Evolutionary conservation across 2,113 vertebrate species (phyloP).

Genomic region (Lagopus muta): DNA sequence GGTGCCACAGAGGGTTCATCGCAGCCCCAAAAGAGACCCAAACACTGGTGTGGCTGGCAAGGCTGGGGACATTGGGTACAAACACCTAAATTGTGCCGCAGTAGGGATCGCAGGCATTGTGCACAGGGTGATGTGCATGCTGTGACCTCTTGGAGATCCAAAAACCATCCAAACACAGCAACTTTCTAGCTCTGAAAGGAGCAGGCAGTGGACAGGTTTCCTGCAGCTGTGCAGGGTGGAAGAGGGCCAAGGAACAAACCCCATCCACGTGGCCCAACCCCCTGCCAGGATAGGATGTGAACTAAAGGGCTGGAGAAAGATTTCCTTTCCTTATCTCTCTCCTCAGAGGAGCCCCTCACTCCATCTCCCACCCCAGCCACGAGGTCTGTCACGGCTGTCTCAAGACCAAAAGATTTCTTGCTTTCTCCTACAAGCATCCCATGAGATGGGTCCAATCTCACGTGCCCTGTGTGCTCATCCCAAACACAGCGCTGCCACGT

Average conservation of each 20-base stretch:
- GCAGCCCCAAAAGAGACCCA: neutral
- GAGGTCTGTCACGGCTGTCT: neutral
- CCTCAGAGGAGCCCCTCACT: fast-evolving
- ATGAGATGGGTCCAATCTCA: too few relatives aligned
- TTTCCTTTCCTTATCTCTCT: neutral
- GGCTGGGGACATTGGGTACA: fast-evolving
- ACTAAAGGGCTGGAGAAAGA: neutral
- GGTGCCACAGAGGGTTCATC: neutral
- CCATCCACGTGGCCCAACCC: neutral
- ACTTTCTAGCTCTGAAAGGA: neutral
- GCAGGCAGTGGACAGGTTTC: neutral
- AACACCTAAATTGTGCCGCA: fast-evolving
- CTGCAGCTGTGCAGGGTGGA: fast-evolving
- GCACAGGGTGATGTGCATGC: neutral
- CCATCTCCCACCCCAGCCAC: neutral
- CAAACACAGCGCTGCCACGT: neutral
- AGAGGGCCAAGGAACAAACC: neutral
- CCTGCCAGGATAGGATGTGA: neutral
- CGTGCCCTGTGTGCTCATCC: too few relatives aligned
- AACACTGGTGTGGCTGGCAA: too few relatives aligned
- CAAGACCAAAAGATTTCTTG: neutral
- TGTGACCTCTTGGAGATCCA: neutral
- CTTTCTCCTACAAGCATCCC: neutral
- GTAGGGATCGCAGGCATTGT: neutral
- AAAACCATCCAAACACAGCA: neutral